phyloP scores from a whole-genome alignment of 1,140 invertebrate species.

The Berghia stephanieae region DNA sequence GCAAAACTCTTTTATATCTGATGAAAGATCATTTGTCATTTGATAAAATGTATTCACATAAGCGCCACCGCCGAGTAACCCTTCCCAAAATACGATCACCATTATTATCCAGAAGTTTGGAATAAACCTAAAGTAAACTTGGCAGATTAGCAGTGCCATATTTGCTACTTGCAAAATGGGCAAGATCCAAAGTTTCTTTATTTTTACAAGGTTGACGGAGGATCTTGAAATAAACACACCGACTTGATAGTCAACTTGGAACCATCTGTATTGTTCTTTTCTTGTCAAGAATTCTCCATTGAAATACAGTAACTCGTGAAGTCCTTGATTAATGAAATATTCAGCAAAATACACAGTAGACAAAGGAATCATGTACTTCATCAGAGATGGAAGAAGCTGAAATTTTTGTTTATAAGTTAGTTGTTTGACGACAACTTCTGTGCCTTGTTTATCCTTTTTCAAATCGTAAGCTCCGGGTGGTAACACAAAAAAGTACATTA shows the following conservation, averaged over 20 bases:
- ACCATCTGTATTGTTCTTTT: slow-evolving; percentile 81
- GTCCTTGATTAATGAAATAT: slow-evolving; percentile 91
- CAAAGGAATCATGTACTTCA: slow-evolving; percentile 84
- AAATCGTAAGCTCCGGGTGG: neutral
- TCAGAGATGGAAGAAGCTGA: slow-evolving; percentile 70
- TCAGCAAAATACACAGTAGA: slow-evolving; percentile 85
- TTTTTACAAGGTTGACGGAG: slow-evolving; percentile 79
- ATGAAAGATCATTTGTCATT: slow-evolving; percentile 74
- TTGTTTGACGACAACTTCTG: neutral
- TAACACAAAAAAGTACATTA: slow-evolving; percentile 54
- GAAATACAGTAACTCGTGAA: slow-evolving; percentile 82
- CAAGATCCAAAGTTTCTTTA: slow-evolving; percentile 63
- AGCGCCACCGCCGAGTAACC: slow-evolving; percentile 81
- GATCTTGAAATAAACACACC: slow-evolving; percentile 90
- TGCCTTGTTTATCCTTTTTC: neutral
- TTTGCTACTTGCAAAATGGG: slow-evolving; percentile 73
- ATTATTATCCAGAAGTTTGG: slow-evolving; percentile 81
- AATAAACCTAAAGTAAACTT: slow-evolving; percentile 77
- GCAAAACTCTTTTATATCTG: slow-evolving; percentile 64
- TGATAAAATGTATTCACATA: slow-evolving; percentile 89
- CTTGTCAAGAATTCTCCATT: slow-evolving; percentile 74
- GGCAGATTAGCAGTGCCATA: slow-evolving; percentile 73
- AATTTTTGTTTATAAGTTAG: slow-evolving; percentile 15
- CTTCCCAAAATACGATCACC: slow-evolving; percentile 80
- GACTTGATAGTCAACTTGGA: slow-evolving; percentile 85